Evolutionary conservation across 2,888 invertebrate genomes (phyloP).

Genomic region (Argyresthia albistria): DNA sequence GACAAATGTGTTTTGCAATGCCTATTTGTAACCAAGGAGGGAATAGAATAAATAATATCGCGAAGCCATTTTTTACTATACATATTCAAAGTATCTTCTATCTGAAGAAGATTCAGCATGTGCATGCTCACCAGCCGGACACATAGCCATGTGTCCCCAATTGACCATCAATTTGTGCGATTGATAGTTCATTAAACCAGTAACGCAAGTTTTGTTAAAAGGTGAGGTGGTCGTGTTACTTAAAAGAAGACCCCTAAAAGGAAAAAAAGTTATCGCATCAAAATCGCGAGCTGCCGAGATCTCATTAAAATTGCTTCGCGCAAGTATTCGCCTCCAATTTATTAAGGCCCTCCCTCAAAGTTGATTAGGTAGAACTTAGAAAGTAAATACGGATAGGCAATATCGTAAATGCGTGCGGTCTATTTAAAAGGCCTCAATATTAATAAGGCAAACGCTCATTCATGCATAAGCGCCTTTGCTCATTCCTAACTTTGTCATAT

Average conservation of each 20-base stretch:
- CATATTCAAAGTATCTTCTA: too few relatives aligned
- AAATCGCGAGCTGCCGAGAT: slow-evolving; percentile 57
- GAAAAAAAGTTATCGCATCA: slow-evolving; percentile 68
- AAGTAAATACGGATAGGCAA: slow-evolving; percentile 50
- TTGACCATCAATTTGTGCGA: too few relatives aligned
- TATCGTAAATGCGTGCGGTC: slow-evolving; percentile 21
- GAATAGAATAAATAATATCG: too few relatives aligned
- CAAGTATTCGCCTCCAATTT: slow-evolving; percentile 60
- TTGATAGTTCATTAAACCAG: too few relatives aligned
- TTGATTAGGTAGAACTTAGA: slow-evolving; percentile 19
- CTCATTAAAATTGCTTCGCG: slow-evolving; percentile 68
- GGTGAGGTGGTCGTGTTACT: neutral
- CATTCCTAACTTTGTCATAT: too few relatives aligned
- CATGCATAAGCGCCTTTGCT: neutral
- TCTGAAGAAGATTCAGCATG: too few relatives aligned
- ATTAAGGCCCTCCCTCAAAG: slow-evolving; percentile 26
- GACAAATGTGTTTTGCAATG: too few relatives aligned
- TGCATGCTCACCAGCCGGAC: too few relatives aligned
- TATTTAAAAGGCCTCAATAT: slow-evolving; percentile 26
- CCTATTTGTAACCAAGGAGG: too few relatives aligned
- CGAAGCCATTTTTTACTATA: too few relatives aligned
- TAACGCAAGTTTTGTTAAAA: neutral
- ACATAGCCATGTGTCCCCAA: too few relatives aligned
- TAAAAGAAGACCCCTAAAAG: slow-evolving; percentile 27
- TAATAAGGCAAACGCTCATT: neutral